A percentile compares a stretch with the other conserved stretches of the same genome.
These are phyloP conservation scores for Heliothis peltigera DNA, from an alignment of 2,888 invertebrate species.

Conservation along the genomic window DNA sequence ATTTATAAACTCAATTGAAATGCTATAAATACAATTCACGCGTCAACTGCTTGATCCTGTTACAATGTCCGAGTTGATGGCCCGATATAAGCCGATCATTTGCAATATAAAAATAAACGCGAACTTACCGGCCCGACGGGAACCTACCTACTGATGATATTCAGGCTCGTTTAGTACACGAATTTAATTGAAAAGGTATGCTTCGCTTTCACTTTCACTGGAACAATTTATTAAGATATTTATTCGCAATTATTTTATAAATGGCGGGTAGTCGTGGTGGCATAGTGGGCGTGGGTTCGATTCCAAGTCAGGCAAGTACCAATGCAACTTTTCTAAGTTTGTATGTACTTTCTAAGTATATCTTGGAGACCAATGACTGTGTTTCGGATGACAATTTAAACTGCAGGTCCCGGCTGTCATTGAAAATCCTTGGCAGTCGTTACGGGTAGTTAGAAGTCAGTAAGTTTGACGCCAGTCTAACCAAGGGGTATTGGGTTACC, in stretches of 20 bases:
- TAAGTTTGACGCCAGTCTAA: too few species aligned
- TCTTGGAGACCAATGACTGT: too few species aligned
- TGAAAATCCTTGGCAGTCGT: too few species aligned
- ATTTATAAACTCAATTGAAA: constrained; percentile 78
- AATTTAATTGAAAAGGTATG: constrained; percentile 38
- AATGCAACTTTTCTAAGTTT: too few species aligned
- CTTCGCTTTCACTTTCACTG: constrained; percentile 11
- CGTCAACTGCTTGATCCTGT: constrained; percentile 84
- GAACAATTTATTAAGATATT: background rate
- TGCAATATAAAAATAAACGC: constrained; percentile 76
- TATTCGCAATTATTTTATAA: background rate
- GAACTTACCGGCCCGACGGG: constrained; percentile 52
- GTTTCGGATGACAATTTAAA: too few species aligned
- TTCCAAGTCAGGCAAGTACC: too few species aligned
- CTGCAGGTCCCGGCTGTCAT: too few species aligned
- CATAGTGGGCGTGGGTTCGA: too few species aligned
- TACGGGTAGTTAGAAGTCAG: too few species aligned
- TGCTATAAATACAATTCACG: constrained; percentile 82
- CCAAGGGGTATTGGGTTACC: too few species aligned
- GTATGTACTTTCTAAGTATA: too few species aligned
- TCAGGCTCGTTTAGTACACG: constrained; percentile 51
- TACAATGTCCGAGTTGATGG: constrained; percentile 83
- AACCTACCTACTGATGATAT: constrained; percentile 48
- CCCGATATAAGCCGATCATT: constrained; percentile 86
- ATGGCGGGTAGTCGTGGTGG: too few species aligned